Evolutionary conservation across 2,113 vertebrate genomes (phyloP).

Genomic region (Tinamus guttatus): DNA sequence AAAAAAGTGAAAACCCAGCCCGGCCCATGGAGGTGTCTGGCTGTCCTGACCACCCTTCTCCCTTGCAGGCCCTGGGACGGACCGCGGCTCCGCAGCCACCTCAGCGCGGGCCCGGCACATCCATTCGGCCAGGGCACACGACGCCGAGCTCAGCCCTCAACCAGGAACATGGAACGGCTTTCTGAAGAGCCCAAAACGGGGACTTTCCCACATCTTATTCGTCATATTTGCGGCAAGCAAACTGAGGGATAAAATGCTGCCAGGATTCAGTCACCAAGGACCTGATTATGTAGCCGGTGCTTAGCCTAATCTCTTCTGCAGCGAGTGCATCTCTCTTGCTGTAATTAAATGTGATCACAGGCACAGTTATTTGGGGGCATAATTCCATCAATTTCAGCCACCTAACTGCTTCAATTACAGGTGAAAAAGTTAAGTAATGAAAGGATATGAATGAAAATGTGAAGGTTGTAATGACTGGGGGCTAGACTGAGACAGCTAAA

Average conservation of each 20-base stretch:
- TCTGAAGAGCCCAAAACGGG: not conserved
- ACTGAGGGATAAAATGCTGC: slow-evolving; percentile 27
- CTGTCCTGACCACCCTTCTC: no score
- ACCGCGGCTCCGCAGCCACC: no score
- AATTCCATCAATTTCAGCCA: slow-evolving; percentile 51
- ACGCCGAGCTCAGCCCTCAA: not conserved
- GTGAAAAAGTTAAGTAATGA: slow-evolving; percentile 9
- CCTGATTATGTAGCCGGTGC: slow-evolving; percentile 33
- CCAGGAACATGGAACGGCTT: not conserved
- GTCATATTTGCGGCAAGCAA: not conserved
- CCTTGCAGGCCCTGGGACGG: no score
- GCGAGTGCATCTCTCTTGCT: not conserved
- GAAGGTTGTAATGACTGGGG: not conserved
- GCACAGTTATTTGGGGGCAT: slow-evolving; percentile 30
- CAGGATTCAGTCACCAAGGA: slow-evolving; percentile 3
- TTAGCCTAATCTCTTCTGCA: slow-evolving; percentile 55
- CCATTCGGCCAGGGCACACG: no score
- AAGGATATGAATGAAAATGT: not conserved
- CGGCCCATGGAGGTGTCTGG: no score
- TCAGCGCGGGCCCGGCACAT: no score
- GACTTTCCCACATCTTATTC: not conserved
- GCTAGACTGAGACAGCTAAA: not conserved
- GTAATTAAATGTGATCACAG: slow-evolving; percentile 55
- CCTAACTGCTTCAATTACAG: not conserved
- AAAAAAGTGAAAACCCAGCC: not conserved